Conservation (phyloP, 2,797 vertebrate genomes). For the Megalops cyprinoides region DNA sequence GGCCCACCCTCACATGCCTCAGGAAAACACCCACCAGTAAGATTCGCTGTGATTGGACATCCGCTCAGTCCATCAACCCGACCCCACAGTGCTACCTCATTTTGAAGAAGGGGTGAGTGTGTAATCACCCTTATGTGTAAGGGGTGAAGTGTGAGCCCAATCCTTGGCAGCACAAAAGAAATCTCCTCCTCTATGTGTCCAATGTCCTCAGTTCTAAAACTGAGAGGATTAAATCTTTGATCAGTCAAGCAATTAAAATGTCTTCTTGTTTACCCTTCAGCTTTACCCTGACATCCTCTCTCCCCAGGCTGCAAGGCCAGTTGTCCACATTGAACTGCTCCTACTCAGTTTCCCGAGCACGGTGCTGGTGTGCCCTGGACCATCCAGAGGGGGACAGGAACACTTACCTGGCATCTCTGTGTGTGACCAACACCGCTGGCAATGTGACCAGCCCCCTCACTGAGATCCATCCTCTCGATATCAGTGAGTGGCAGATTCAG, state of each 20-base stretch:
- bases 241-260: too few relatives aligned
- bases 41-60: slow-evolving; percentile 79
- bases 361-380: slow-evolving; percentile 74
- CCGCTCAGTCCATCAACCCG: slow-evolving; percentile 32
- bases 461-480: slow-evolving; percentile 54
- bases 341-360: slow-evolving; percentile 62
- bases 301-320: neutral
- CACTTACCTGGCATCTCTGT: slow-evolving; percentile 66
- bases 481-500: slow-evolving; percentile 73
- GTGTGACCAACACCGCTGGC: slow-evolving; percentile 66
- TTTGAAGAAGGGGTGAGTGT: slow-evolving; percentile 69
- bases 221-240: too few relatives aligned
- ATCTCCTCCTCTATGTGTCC: neutral
- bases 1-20: slow-evolving; percentile 72
- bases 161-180: neutral
- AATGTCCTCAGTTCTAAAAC: neutral
- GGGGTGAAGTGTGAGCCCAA: neutral
- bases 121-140: too few relatives aligned
- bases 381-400: slow-evolving; percentile 50
- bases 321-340: slow-evolving; percentile 58
- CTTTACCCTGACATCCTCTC: neutral
- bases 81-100: slow-evolving; percentile 69
- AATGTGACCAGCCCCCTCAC: slow-evolving; percentile 54
- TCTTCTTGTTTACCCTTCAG: too few relatives aligned
- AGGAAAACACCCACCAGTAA: slow-evolving; percentile 76